phyloP scores from a whole-genome alignment of 2,113 vertebrate genomes.

The Procavia capensis region DNA sequence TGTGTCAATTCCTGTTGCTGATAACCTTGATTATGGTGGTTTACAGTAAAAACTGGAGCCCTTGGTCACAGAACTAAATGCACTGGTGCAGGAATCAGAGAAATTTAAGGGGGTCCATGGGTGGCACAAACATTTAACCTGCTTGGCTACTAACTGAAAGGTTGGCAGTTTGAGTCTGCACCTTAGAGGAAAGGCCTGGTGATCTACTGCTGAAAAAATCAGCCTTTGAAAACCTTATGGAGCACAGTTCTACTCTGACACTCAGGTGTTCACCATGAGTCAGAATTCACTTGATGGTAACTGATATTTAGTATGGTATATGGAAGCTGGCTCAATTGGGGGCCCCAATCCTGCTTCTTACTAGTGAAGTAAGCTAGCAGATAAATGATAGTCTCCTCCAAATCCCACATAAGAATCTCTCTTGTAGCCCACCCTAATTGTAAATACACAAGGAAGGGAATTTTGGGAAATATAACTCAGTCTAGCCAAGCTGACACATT shows the following conservation, averaged over 20 bases:
- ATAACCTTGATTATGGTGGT: background rate
- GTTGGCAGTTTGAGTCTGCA: no score
- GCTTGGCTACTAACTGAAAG: no score
- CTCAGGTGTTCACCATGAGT: no score
- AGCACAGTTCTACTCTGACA: no score
- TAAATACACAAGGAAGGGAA: background rate
- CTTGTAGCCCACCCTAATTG: background rate
- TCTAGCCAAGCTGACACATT: background rate
- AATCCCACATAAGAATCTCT: background rate
- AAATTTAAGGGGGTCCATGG: background rate
- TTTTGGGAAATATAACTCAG: background rate
- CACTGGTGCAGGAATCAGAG: background rate
- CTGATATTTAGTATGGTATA: no score
- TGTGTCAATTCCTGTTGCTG: background rate
- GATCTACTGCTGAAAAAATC: no score
- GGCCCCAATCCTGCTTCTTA: background rate
- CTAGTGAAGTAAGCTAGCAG: background rate
- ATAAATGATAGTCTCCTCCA: background rate
- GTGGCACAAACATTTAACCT: no score
- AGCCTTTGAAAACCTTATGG: no score
- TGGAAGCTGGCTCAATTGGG: background rate
- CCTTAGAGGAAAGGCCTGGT: no score
- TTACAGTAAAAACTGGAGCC: background rate
- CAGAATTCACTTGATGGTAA: no score
- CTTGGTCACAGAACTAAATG: background rate